Base-by-base conservation (phyloP, 2,888 invertebrate species). In the Neoitamus cyanurus region DNA sequence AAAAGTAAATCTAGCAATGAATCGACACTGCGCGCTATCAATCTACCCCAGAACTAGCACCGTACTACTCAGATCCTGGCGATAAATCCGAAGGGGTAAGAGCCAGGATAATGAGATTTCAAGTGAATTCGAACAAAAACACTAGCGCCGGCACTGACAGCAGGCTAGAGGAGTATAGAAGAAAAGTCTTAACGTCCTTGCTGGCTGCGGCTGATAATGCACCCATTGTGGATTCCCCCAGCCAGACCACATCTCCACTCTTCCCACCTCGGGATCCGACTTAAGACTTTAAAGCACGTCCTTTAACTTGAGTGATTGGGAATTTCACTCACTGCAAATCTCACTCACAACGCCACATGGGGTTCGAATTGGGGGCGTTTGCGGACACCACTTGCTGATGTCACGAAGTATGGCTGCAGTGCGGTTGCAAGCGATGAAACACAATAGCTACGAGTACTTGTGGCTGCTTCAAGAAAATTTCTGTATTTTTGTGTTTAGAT, bases 171-270 rank as follows among this genome's bases (percentile, higher is more conserved):
- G 13, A 80, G 34, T 68, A 48, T 11, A 80, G 34, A 11, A 68
- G 80, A 80, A 80, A 80, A 68, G 80, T 58, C 80, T 80, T 80
- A 34, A 80, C 80, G 68, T 80, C 68, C 68, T 34, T 58, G 80
- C 80, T 80, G 80, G 80, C 80, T 80, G 80, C 36, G 80, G 80
- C 80, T 80, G 80, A 80, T 80, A 80, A 80, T 80, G 80, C 80
- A 80, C 58, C 80, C 80, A 80, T 80, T 80, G 68, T 80, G 80
- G 80, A 80, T 80, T 58, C 58, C 80, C 13, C 36, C 30, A 58
- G n/a, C 58, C 58, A 7, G 20, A 58, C 58, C 58, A n/a, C 42
- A 42, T 2, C 20, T 20, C 46, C 46, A 28, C 46, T 28, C 42
- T 73, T 28, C 34, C 58, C 20, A 15, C 15, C 5, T n/a, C 70